phyloP scores from a whole-genome alignment of 1,140 invertebrate genomes.

The Brachionus asplanchnoidis region DNA sequence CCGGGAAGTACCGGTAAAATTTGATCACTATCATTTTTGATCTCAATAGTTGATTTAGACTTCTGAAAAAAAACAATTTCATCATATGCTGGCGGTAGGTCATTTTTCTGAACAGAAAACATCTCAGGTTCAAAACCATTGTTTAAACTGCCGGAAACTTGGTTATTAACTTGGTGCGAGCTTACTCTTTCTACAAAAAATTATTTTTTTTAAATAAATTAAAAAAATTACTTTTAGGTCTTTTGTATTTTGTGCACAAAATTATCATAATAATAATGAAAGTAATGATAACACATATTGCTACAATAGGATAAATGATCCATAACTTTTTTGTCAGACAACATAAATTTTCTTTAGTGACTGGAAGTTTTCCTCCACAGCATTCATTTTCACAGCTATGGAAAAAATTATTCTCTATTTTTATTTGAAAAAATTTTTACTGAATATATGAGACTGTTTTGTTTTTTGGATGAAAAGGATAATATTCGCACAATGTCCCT shows the following conservation, averaged over 20 bases:
- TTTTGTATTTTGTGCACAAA: slow-evolving; percentile 5
- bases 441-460: background rate
- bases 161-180: background rate
- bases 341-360: background rate
- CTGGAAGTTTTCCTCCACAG: background rate
- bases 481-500: background rate
- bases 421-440: background rate
- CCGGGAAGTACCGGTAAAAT: background rate
- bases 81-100: background rate
- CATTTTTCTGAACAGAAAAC: background rate
- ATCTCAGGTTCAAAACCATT: background rate
- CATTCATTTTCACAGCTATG: background rate
- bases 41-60: background rate
- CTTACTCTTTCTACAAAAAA: background rate
- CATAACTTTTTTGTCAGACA: background rate
- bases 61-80: slow-evolving; percentile 7
- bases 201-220: background rate
- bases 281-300: background rate
- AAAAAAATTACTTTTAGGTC: background rate
- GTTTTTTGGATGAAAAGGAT: background rate
- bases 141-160: too few relatives aligned
- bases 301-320: background rate
- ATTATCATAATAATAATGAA: background rate
- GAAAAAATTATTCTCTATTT: background rate
- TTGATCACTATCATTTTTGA: background rate